Conservation (phyloP, 2,113 vertebrate genomes). For the Pseudonaja textilis region DNA sequence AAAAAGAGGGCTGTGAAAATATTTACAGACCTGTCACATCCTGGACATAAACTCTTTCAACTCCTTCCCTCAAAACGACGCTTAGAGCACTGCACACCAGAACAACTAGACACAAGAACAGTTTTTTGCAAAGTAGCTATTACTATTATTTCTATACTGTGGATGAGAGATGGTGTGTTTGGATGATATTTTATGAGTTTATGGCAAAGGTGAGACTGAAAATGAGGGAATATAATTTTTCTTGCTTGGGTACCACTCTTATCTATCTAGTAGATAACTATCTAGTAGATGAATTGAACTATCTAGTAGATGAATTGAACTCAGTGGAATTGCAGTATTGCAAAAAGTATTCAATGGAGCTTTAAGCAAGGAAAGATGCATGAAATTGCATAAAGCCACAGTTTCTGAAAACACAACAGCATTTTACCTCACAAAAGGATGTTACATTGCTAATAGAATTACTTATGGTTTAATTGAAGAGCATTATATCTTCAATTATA, state of each 20-base stretch:
- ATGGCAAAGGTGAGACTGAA: neutral
- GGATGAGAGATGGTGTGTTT: neutral
- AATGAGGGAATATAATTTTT: neutral
- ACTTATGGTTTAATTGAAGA: neutral
- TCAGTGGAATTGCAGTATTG: neutral
- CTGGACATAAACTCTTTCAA: too few species aligned
- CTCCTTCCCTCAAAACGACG: too few species aligned
- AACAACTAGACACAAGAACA: too few species aligned
- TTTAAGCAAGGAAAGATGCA: neutral
- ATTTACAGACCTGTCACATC: too few species aligned
- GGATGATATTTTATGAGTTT: neutral
- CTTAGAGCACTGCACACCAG: too few species aligned
- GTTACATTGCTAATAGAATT: neutral
- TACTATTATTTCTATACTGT: neutral
- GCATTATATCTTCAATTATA: neutral
- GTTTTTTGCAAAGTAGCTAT: neutral
- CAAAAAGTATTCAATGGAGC: neutral
- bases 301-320: neutral
- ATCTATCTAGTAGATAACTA: neutral
- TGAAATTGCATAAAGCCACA: neutral
- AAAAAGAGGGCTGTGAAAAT: too few species aligned
- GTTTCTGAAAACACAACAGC: neutral
- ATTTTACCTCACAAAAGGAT: neutral
- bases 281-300: too few species aligned
- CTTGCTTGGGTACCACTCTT: neutral